Evolutionary conservation across 2,888 invertebrate genomes (phyloP), one percentile per base, ranked within the genome.

Genomic region (Drymonia ruficornis): DNA sequence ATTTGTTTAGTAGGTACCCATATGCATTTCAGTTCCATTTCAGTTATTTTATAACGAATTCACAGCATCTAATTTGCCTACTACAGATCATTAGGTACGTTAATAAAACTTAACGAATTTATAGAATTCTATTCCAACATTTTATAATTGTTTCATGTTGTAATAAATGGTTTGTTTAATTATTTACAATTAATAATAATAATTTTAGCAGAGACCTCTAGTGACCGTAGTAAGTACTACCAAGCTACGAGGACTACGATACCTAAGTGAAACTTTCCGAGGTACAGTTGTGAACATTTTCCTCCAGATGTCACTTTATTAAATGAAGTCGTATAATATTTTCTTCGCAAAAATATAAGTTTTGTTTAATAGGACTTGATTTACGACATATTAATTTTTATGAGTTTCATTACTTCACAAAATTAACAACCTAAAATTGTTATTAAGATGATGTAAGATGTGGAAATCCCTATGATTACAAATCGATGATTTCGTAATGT

Each of bases 301-400:
- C 59, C 67, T 49, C 59, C 63, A 78, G 77, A 76, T 76, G 77
- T 65, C 77, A 55, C 66, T 70, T 7, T 42, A 19, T 15, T 31
- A 12, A 43, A 19, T 8, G 16, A 7, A 16, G 5, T 42, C 13
- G 3, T n/a, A 36, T 36, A n/a, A 36, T 11, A 34, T 34, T 9
- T 34, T 34, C 11, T 34, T 6, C 8, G 8, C 9, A 11, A 12
- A 34, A 9, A 23, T 23, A 23, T 23, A 23, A 2, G 4, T 23
- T 23, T 23, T 23, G 1, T 6, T 4, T 23, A 2, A 23, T 23
- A 6, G 23, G 23, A 0, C 7, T 23, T 23, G 23, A 6, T 23
- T 23, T 23, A 23, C 1, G 23, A 11, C 44, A 13, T 6, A 16
- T 23, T 23, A 23, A 23, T n/a, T 23, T 28, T 46, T 29, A 46